Percentiles rank a stretch among this genome's conserved stretches.
phyloP scores from a whole-genome alignment of 2,113 vertebrate species.

The Eurypyga helias region DNA sequence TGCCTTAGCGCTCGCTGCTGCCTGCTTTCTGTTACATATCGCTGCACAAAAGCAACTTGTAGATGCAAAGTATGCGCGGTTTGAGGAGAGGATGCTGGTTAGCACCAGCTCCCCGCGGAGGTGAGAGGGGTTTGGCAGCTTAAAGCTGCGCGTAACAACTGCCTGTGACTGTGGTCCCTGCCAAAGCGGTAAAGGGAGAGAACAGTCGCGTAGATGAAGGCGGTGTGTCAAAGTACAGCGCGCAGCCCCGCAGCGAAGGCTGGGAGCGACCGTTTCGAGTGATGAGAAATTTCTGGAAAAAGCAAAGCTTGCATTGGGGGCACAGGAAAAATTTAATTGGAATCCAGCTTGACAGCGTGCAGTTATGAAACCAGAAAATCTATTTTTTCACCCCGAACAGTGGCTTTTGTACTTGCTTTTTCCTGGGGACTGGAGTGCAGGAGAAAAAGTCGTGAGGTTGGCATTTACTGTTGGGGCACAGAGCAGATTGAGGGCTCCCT shows the following conservation, averaged over 20 bases:
- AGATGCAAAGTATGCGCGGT: not conserved
- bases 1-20: slow-evolving; percentile 44
- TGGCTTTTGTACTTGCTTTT: not conserved
- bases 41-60: slow-evolving; percentile 36
- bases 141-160: not conserved
- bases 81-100: slow-evolving; percentile 16
- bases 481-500: not conserved
- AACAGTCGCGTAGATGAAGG: not conserved
- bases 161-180: not conserved
- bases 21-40: not conserved
- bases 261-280: not conserved
- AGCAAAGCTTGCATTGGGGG: not conserved
- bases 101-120: not conserved
- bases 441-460: not conserved
- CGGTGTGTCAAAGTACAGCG: not conserved
- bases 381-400: not conserved
- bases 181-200: not conserved
- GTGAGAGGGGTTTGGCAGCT: slow-evolving; percentile 13
- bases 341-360: not conserved
- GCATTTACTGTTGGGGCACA: fast-evolving
- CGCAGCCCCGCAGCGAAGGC: not conserved
- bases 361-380: slow-evolving; percentile 28
- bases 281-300: slow-evolving; percentile 19
- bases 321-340: slow-evolving; percentile 8
- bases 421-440: not conserved